Percentiles rank a stretch among this genome's conserved stretches.
These are phyloP conservation scores for Syngnathus acus DNA, from an alignment of 2,797 vertebrate species.

Conservation along the genomic window DNA sequence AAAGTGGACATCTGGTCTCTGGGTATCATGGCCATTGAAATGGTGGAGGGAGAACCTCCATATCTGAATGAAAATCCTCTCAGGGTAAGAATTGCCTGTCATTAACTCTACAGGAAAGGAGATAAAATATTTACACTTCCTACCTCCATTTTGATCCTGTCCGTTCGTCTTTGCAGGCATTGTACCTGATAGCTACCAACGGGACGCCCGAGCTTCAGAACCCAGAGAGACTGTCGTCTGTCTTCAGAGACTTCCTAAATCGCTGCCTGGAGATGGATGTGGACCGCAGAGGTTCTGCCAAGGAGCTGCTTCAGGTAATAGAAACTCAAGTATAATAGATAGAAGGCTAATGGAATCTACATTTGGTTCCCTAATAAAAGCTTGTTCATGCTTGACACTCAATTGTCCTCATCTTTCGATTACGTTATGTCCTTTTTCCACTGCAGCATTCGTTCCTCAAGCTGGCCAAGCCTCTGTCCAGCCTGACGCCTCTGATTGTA, in stretches of 20 bases:
- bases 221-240: conserved; percentile 91
- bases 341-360: neutral
- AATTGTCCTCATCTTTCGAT: neutral
- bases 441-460: conserved; percentile 95
- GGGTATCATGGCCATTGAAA: conserved; percentile 98
- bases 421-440: neutral
- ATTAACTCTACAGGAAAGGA: conserved; percentile 5
- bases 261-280: conserved; percentile 98
- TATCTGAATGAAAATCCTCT: conserved; percentile 98
- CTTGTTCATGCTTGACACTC: neutral
- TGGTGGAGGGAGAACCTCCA: conserved; percentile 97
- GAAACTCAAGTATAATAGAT: neutral
- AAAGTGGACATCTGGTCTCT: conserved; percentile 99
- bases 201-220: conserved; percentile 97
- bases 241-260: conserved; percentile 95
- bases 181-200: conserved; percentile 98
- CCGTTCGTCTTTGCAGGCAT: conserved; percentile 66
- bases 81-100: conserved; percentile 64
- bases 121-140: too few species aligned
- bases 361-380: neutral
- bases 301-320: conserved; percentile 88
- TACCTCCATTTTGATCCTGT: neutral
- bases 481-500: conserved; percentile 96
- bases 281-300: conserved; percentile 93
- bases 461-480: conserved; percentile 95